Base-by-base conservation (phyloP, 2,113 vertebrate genomes). In the Melanerpes aurifrons region DNA sequence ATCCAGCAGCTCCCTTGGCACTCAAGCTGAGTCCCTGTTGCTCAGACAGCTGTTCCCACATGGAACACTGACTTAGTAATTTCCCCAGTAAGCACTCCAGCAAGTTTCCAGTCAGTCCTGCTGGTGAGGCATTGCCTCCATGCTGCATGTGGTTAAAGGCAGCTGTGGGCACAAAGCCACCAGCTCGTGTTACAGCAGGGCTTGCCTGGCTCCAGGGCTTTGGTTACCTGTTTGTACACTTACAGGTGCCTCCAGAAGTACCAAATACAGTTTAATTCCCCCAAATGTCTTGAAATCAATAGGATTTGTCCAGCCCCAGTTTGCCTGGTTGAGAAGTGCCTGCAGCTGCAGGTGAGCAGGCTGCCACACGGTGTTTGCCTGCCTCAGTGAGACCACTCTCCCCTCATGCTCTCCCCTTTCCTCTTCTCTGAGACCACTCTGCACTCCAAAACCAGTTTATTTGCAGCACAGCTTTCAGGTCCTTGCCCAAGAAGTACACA, bases 21-120 rank as follows among this genome's bases (percentile, higher is more conserved):
- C 86, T 66, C 56, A 11, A 14, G 26, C 37, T 0, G 14, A 40
- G 43, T 29, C 73, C 79, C 13, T 29, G 28, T 66, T 56, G 47
- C 76, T 18, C 40, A 21, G 70, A 75, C 37, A 61, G 50, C 43
- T 15, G 61, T 64, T 7, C 57, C 69, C 3, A 0, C 62, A 21
- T 0, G 0, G 12, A 80, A 29, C 15, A n/a, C 72, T 14, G 8
- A n/a, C 43, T 66, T 12, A 28, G 22, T 16, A 6, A 24, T n/a
- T 45, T 47, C 15, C 57, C 69, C 82, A 54, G 53, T 7, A 56
- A 59, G 79, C 35, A 10, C 63, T 48, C 45, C 56, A 21, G 72
- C 35, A 25, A 28, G 15, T 15, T 72, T 70, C 56, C 59, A 6
- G 17, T 3, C 68, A 22, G 9, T 17, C 37, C 63, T 31, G 3